phyloP scores from a whole-genome alignment of 2,113 vertebrate genomes.

The Melospiza georgiana region DNA sequence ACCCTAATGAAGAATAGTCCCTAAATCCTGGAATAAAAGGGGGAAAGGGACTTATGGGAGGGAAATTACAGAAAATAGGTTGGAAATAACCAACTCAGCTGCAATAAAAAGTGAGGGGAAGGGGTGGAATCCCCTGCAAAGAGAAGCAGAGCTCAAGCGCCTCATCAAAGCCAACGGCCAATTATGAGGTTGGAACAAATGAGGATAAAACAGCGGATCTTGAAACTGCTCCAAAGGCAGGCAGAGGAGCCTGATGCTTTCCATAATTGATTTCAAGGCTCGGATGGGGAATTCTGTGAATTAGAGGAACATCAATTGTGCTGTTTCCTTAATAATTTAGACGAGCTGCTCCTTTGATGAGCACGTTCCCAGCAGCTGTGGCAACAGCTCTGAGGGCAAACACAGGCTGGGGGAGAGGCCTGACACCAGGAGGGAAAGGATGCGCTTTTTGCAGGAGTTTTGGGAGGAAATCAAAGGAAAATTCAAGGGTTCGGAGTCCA shows the following conservation, averaged over 20 bases:
- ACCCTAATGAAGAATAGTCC: neutral
- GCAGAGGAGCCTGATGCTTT: constrained; percentile 28
- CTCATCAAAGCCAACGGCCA: constrained; percentile 32
- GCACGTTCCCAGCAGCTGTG: neutral
- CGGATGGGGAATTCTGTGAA: constrained; percentile 36
- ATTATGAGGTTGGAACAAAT: constrained; percentile 21
- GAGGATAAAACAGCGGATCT: constrained; percentile 22
- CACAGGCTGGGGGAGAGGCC: neutral
- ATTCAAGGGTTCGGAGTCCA: neutral
- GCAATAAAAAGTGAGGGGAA: neutral
- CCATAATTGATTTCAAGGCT: constrained; percentile 64
- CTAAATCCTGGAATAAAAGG: neutral
- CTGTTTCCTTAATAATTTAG: constrained; percentile 25
- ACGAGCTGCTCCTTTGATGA: constrained; percentile 23
- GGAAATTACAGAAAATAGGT: neutral
- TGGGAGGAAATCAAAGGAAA: constrained; percentile 1
- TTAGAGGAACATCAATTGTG: constrained; percentile 62
- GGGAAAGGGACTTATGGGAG: neutral
- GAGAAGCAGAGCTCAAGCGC: neutral
- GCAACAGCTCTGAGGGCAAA: neutral
- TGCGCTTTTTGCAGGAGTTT: neutral
- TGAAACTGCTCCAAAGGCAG: constrained; percentile 48
- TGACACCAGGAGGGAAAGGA: neutral
- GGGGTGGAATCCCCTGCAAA: neutral
- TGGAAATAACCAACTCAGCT: neutral